Evolutionary conservation across 2,888 invertebrate genomes (phyloP).

Genomic region (Drosophila hamatofila): DNA sequence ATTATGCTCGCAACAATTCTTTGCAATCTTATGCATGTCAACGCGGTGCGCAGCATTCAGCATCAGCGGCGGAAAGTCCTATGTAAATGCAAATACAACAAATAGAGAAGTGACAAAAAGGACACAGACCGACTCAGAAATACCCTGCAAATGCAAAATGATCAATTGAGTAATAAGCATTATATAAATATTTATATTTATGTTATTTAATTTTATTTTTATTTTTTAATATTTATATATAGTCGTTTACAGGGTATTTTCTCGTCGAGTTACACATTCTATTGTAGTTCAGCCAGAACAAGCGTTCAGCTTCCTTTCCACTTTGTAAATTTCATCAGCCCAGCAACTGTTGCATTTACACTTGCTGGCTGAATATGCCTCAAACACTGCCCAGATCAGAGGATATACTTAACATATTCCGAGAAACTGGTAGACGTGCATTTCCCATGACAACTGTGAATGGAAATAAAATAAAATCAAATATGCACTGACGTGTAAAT

Average conservation of each 20-base stretch:
- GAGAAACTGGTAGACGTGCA: constrained; percentile 24
- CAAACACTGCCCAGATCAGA: not conserved
- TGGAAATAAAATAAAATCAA: constrained; percentile 67
- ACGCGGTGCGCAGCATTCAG: constrained; percentile 39
- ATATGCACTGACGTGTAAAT: constrained; percentile 72
- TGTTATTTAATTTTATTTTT: too few relatives aligned
- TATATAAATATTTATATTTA: too few relatives aligned
- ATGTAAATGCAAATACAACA: constrained; percentile 53
- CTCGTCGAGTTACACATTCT: not conserved
- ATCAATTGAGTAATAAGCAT: too few relatives aligned
- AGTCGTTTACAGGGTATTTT: not conserved
- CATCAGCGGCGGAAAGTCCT: constrained; percentile 29
- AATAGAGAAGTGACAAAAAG: not conserved
- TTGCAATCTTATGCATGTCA: constrained; percentile 71
- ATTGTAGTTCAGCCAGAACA: not conserved
- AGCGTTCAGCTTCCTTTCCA: too few relatives aligned
- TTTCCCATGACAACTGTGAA: constrained; percentile 44
- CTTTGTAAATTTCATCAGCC: not conserved
- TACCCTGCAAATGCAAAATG: not conserved
- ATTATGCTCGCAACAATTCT: constrained; percentile 64
- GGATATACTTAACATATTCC: constrained; percentile 28
- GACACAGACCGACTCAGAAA: not conserved
- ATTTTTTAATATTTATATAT: too few relatives aligned
- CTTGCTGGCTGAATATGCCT: not conserved
- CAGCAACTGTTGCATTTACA: not conserved